Evolutionary conservation across 2,797 vertebrate species (phyloP).

Genomic region (Sebastes minor): DNA sequence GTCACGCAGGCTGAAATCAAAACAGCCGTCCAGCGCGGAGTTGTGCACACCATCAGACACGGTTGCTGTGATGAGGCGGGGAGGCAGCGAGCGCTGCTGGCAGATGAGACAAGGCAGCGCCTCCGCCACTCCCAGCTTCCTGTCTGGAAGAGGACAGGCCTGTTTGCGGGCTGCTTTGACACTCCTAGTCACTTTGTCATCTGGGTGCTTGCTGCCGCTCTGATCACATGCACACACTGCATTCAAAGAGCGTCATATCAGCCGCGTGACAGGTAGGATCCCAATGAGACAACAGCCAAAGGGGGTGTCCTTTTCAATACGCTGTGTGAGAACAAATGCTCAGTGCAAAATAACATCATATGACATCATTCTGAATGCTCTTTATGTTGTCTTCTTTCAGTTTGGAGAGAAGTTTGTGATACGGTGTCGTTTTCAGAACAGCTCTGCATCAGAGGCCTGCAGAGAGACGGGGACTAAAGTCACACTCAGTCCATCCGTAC

Average conservation of each 20-base stretch:
- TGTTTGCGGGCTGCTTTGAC: slow-evolving; percentile 69
- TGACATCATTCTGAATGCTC: slow-evolving; percentile 63
- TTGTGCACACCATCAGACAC: slow-evolving; percentile 64
- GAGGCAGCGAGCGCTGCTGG: slow-evolving; percentile 54
- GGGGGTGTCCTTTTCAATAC: slow-evolving; percentile 71
- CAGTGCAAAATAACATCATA: slow-evolving; percentile 62
- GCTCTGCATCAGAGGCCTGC: not conserved
- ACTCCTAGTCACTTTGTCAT: slow-evolving; percentile 74
- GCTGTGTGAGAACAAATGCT: slow-evolving; percentile 41
- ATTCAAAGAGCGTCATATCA: slow-evolving; percentile 76
- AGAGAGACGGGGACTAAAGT: slow-evolving; percentile 43
- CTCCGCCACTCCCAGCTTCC: slow-evolving; percentile 73
- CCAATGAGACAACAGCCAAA: slow-evolving; percentile 73
- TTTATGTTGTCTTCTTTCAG: slow-evolving; percentile 31
- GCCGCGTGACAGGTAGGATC: slow-evolving; percentile 72
- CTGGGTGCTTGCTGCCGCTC: slow-evolving; percentile 47
- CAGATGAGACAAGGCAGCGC: slow-evolving; percentile 74
- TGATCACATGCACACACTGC: slow-evolving; percentile 63
- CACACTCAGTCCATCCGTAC: not conserved
- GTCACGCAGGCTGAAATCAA: slow-evolving; percentile 77
- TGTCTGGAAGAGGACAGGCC: slow-evolving; percentile 73
- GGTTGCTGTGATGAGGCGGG: slow-evolving; percentile 54
- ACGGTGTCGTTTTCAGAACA: not conserved
- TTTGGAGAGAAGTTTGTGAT: slow-evolving; percentile 25
- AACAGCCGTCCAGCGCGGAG: slow-evolving; percentile 64